Evolutionary conservation across 2,888 invertebrate species (phyloP).

Genomic region (Ophioninae sp.): DNA sequence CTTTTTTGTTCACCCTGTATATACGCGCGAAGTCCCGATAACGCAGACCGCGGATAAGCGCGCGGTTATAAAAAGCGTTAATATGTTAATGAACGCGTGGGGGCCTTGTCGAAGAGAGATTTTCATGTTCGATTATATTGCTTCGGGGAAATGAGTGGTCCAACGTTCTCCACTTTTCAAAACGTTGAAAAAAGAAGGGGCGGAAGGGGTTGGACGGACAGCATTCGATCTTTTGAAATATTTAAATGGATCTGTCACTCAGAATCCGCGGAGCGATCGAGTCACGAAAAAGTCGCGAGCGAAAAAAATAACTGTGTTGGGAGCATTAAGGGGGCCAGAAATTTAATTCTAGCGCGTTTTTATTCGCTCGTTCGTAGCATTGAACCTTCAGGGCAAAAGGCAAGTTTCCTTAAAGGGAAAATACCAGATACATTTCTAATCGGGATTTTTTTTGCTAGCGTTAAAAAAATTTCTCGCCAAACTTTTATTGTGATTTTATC

Average conservation of each 20-base stretch:
- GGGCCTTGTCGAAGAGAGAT: conserved; percentile 66
- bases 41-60: conserved; percentile 49
- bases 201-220: not conserved
- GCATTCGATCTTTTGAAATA: conserved; percentile 44
- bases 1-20: not conserved
- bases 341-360: not conserved
- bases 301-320: not conserved
- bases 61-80: conserved; percentile 67
- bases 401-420: too few species aligned
- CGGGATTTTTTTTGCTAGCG: too few species aligned
- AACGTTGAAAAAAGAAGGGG: not conserved
- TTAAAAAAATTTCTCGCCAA: too few species aligned
- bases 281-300: not conserved
- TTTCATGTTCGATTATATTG: conserved; percentile 69
- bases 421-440: too few species aligned
- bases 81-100: conserved; percentile 73
- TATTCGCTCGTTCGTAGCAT: too few species aligned
- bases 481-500: too few species aligned
- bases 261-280: not conserved
- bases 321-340: not conserved
- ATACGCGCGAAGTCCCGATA: conserved; percentile 38
- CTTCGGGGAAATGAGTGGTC: conserved; percentile 67
- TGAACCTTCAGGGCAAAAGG: too few species aligned
- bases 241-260: conserved; percentile 46
- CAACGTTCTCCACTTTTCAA: conserved; percentile 9